phyloP scores from a whole-genome alignment of 2,797 vertebrate species.

The Trichosurus vulpecula region DNA sequence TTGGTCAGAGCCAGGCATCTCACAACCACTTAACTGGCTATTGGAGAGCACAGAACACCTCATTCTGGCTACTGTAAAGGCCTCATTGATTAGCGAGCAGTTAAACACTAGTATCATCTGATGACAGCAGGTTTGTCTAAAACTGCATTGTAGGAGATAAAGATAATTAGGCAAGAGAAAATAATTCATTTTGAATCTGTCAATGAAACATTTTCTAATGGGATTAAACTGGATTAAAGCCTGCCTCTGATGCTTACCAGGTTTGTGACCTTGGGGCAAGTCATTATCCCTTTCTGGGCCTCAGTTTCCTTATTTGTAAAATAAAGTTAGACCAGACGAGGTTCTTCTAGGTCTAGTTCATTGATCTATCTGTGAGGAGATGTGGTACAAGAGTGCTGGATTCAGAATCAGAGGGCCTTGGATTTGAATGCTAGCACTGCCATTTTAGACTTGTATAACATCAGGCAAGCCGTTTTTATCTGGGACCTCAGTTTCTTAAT shows the following conservation, averaged over 20 bases:
- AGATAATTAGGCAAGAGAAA: conserved; percentile 11
- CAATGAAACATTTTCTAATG: not conserved
- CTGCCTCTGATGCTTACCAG: not conserved
- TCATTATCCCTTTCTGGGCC: not conserved
- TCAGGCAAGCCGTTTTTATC: not conserved
- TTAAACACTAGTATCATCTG: not conserved
- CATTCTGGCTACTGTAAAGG: not conserved
- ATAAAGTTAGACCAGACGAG: not conserved
- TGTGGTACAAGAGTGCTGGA: not conserved
- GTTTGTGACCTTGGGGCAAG: not conserved
- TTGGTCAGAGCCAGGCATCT: not conserved
- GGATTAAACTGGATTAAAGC: not conserved
- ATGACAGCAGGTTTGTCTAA: conserved; percentile 12
- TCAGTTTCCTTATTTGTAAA: not conserved
- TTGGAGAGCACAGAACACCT: not conserved
- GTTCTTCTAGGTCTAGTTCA: no score
- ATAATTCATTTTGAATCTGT: not conserved
- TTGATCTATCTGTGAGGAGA: not conserved
- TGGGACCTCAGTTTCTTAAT: not conserved
- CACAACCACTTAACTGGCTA: not conserved
- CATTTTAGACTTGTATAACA: not conserved
- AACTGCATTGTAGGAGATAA: not conserved
- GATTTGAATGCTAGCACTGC: not conserved
- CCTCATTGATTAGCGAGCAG: not conserved
- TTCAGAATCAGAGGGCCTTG: not conserved